Percentiles rank a stretch among this genome's conserved stretches.
Conservation (phyloP, 2,888 invertebrate species). For the Drosophila melanosoma region DNA sequence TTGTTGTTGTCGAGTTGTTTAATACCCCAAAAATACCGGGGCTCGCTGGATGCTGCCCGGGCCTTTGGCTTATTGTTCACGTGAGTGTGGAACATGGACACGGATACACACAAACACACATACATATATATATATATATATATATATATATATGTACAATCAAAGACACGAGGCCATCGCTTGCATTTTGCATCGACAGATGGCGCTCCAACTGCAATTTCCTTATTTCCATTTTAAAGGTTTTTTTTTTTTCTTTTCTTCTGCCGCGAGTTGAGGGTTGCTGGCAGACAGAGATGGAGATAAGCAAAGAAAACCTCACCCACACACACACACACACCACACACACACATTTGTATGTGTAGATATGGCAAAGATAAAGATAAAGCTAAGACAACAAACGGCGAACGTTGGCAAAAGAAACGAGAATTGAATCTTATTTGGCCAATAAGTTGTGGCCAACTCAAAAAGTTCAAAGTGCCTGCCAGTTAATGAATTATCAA, state of each 20-base stretch:
- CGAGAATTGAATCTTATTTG: slow-evolving; percentile 27
- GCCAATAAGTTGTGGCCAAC: not conserved
- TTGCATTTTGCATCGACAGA: slow-evolving; percentile 64
- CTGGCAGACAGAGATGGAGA: slow-evolving; percentile 33
- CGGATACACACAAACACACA: slow-evolving; percentile 5
- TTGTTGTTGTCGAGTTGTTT: slow-evolving; percentile 51
- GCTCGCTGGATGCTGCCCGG: slow-evolving; percentile 44
- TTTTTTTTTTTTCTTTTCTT: slow-evolving; percentile 3
- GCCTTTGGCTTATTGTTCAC: slow-evolving; percentile 56
- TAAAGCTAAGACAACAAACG: slow-evolving; percentile 9
- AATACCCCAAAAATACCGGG: slow-evolving; percentile 47
- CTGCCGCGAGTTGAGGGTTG: slow-evolving; percentile 1
- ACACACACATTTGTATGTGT: not conserved
- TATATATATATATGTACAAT: slow-evolving; percentile 4
- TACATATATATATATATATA: slow-evolving; percentile 37
- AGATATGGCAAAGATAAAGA: not conserved
- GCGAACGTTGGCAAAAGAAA: slow-evolving; percentile 11
- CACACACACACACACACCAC: not conserved
- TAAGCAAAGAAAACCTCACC: slow-evolving; percentile 7
- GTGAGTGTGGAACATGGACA: no score
- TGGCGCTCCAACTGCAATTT: slow-evolving; percentile 54
- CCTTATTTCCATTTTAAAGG: slow-evolving; percentile 5
- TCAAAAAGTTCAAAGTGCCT: not conserved
- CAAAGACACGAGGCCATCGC: slow-evolving; percentile 22
- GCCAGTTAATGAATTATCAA: not conserved